Evolutionary conservation across 2,113 vertebrate species (phyloP), one percentile per base, ranked within the genome.

Genomic region (Rhinogobius similis): DNA sequence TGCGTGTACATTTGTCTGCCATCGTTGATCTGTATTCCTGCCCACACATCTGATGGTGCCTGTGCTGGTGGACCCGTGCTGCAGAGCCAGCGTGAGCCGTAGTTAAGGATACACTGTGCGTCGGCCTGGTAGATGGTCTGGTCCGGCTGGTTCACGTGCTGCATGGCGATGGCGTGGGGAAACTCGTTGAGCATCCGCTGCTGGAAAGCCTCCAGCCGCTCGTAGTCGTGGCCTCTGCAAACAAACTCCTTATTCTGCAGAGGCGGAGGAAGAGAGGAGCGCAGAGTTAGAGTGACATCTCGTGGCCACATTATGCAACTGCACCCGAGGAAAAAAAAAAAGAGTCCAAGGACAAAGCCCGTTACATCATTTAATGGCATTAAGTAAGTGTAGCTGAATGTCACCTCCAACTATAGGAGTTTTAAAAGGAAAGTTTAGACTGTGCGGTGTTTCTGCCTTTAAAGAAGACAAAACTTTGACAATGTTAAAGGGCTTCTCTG

Each of bases 41-140:
- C 43, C 21, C 16, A 44, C 36, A 2, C 36, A 24, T 64, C 38
- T 26, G 10, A 24, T 10, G 48, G 27, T 10, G 36, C 59, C n/a
- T 38, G 55, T 12, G 1, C 38, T 20, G 11, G 20, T 44, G 24
- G 2, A 1, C n/a, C 12, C n/a, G n/a, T n/a, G n/a, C n/a, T 23
- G 4, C 21, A 10, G 14, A 24, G 9, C 38, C 20, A 14, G 41
- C 70, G 10, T 5, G 23, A 46, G 59, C 50, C 61, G 5, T 1
- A 48, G 55, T 9, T 14, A 70, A 88, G 97, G 97, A 98, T 99
- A 98, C 97, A 99, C 83, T 99, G 98, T 3, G 97, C 96, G 65
- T 99, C 98, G 0, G 97, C 96, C 91, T 99, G 97, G 93, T 98
- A 97, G 88, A 99, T 98, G 88, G 97, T 99, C 90, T 99, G 97